Conservation (phyloP, 2,888 invertebrate species). For the Teinopalpus imperialis region DNA sequence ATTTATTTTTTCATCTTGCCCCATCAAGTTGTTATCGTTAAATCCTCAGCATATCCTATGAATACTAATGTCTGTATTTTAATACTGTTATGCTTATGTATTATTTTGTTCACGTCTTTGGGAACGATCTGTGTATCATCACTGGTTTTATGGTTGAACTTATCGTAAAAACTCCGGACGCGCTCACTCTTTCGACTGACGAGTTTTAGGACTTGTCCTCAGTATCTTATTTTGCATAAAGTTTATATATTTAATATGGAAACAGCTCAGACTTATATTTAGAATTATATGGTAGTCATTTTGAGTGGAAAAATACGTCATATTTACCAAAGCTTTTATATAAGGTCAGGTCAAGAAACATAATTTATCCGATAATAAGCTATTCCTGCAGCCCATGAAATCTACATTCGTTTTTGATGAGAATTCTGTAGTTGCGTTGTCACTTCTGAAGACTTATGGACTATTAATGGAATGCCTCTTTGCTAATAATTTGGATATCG, state of each 20-base stretch:
- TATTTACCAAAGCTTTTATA: too few species aligned
- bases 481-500: too few species aligned
- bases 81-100: conserved; percentile 22
- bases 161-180: conserved; percentile 43
- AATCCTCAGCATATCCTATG: conserved; percentile 4
- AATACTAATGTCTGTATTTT: conserved; percentile 26
- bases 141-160: conserved; percentile 39
- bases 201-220: conserved; percentile 11
- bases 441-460: too few species aligned
- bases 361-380: too few species aligned
- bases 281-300: too few species aligned
- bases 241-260: neutral
- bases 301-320: too few species aligned
- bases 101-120: conserved; percentile 37
- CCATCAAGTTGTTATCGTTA: conserved; percentile 13
- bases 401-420: too few species aligned
- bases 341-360: too few species aligned
- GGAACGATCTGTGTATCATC: conserved; percentile 34
- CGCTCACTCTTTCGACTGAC: conserved; percentile 27
- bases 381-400: too few species aligned
- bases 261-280: neutral
- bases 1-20: too few species aligned
- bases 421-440: too few species aligned
- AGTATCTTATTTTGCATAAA: conserved; percentile 17
- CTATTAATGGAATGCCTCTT: too few species aligned